A percentile compares a stretch with the other conserved stretches of the same genome.
These are phyloP conservation scores for Margarornis squamiger DNA, from an alignment of 2,797 vertebrate species.

Conservation along the genomic window DNA sequence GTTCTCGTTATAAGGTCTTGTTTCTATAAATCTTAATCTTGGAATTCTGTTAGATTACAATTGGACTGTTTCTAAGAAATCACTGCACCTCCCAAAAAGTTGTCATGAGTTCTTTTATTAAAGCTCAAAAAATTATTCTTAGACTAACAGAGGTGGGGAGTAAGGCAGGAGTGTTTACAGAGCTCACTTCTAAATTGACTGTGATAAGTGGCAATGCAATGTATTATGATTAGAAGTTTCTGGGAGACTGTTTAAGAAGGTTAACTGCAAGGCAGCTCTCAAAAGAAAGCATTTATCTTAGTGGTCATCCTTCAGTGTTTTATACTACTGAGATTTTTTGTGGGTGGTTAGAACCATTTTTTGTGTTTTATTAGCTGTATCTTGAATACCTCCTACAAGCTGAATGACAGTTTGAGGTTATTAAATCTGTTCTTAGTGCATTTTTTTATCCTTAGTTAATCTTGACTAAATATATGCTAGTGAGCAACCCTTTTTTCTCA, in stretches of 20 bases:
- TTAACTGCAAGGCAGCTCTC: constrained; percentile 69
- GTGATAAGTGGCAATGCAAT: constrained; percentile 72
- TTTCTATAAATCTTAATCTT: constrained; percentile 38
- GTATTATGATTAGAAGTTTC: constrained; percentile 66
- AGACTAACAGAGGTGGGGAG: constrained; percentile 67
- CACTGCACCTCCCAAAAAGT: constrained; percentile 44
- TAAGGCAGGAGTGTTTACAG: constrained; percentile 77
- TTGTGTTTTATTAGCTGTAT: constrained; percentile 78
- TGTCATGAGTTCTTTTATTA: constrained; percentile 54
- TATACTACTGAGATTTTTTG: constrained; percentile 56
- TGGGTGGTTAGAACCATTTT: constrained; percentile 71
- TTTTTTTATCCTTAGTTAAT: constrained; percentile 80
- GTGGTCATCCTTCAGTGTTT: constrained; percentile 68
- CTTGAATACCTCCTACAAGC: constrained; percentile 77
- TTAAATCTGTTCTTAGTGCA: constrained; percentile 73
- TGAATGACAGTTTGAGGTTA: constrained; percentile 78
- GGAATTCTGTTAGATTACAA: constrained; percentile 31
- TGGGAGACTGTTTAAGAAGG: constrained; percentile 64
- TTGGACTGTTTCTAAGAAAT: constrained; percentile 37
- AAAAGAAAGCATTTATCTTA: constrained; percentile 76
- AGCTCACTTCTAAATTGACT: constrained; percentile 75
- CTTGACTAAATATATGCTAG: constrained; percentile 77
- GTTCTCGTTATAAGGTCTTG: neutral
- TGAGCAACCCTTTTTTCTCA: constrained; percentile 68
- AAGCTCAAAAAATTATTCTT: constrained; percentile 67